Evolutionary conservation across 2,797 vertebrate genomes (phyloP), one percentile per base, ranked within the genome.

Genomic region (Propithecus perrieri): DNA sequence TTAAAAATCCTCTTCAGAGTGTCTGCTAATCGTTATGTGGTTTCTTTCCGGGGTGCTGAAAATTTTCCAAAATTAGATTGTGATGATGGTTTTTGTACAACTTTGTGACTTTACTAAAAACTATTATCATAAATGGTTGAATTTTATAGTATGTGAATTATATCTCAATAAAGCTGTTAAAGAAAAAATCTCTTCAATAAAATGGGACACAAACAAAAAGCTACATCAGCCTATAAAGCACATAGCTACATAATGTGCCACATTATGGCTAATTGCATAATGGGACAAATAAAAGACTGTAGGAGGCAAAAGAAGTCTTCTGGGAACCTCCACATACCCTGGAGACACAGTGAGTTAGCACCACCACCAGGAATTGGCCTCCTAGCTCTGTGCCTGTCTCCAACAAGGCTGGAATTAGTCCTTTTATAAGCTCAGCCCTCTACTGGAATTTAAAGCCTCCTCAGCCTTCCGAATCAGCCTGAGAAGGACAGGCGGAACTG

Each of bases 301-400:
- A 48, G 81, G 79, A 83, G 55, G 94, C 74, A 13, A 84, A 91
- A 93, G 61, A 94, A 94, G 75, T 85, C 95, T 92, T 93, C 89
- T 95, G 97, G 96, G 97, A 97, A 67, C 48, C 17, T 69, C 71
- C 17, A 20, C 24, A 50, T 87, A 57, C 93, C 81, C 95, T 81
- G 35, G 89, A 97, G 97, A 92, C 83, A 50, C 55, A 84, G 90
- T 79, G 84, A 78, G 41, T 93, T 92, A 94, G 61, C 86, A 84
- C n/a, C 57, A 85, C 63, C 33, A 43, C 46, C 22, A 69, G 93
- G 75, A 96, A 50, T 0, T 76, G 88, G 74, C 57, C 35, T 61
- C 83, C 84, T 33, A 26, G 63, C 65, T 86, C 79, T 71, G 43
- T 57, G 85, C 28, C 71, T 78, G 53, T 83, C 85, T 94, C 57